phyloP scores from a whole-genome alignment of 2,888 invertebrate genomes.

The Choristoneura rosaceana region DNA sequence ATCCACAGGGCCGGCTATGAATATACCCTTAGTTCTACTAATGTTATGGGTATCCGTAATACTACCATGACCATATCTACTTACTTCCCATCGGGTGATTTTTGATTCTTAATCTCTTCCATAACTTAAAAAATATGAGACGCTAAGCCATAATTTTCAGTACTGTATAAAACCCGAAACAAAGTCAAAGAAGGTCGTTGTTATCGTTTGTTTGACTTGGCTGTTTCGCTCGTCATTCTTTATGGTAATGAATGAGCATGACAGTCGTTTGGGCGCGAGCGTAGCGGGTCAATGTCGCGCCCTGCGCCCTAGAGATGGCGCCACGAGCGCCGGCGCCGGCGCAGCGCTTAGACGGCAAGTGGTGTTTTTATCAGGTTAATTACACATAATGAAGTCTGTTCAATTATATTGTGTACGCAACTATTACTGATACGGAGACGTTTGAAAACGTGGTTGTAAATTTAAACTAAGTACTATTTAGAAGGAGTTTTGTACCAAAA shows the following conservation, averaged over 20 bases:
- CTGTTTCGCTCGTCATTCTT: slow-evolving; percentile 35
- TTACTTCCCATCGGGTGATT: no score
- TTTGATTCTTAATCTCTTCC: no score
- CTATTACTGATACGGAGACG: slow-evolving; percentile 36
- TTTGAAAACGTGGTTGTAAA: neutral
- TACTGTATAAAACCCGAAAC: slow-evolving; percentile 22
- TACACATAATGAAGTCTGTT: slow-evolving; percentile 47
- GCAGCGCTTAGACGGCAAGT: slow-evolving; percentile 9
- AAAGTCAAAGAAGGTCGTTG: slow-evolving; percentile 37
- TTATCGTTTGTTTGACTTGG: slow-evolving; percentile 14
- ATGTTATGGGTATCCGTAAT: no score
- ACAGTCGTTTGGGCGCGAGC: slow-evolving; percentile 31
- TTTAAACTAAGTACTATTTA: neutral
- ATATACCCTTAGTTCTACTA: no score
- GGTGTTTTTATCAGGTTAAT: slow-evolving; percentile 40
- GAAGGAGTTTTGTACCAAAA: neutral
- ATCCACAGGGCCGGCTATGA: no score
- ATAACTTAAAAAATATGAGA: neutral
- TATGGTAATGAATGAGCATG: slow-evolving; percentile 35
- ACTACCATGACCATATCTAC: no score
- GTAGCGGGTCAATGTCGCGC: slow-evolving; percentile 57
- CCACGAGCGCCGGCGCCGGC: slow-evolving; percentile 49
- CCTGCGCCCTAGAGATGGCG: slow-evolving; percentile 53
- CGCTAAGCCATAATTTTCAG: neutral
- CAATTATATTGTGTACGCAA: slow-evolving; percentile 51